Percentiles rank a stretch among this genome's conserved stretches.
These are phyloP conservation scores for Tenebrosternarchus preto DNA, from an alignment of 2,113 vertebrate genomes.

Conservation along the genomic window DNA sequence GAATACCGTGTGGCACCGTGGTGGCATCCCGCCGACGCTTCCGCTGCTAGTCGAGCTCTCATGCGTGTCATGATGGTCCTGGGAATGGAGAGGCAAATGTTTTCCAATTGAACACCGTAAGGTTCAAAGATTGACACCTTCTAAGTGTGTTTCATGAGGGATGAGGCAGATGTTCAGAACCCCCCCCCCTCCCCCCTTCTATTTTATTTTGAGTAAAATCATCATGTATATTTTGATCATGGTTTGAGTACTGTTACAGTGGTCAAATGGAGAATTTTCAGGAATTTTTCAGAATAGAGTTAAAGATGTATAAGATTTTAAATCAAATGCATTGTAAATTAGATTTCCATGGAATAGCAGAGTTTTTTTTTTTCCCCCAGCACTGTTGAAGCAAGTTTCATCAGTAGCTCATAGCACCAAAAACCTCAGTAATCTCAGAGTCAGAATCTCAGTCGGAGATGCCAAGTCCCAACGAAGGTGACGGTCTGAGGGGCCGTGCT, in stretches of 20 bases:
- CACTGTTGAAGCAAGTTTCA: no score
- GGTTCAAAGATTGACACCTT: background rate
- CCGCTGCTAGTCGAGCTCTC: background rate
- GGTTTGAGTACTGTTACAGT: background rate
- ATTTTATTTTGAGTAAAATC: background rate
- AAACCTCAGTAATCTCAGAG: no score
- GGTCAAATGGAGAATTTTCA: background rate
- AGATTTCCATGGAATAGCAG: no score
- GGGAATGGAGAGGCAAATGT: background rate
- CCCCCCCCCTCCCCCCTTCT: background rate
- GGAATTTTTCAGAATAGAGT: background rate
- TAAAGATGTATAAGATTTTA: background rate
- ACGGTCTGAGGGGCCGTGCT: no score
- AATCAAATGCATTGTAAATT: no score
- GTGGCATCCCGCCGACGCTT: conserved; percentile 25
- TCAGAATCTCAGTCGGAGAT: no score
- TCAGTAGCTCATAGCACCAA: no score
- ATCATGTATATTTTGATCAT: background rate
- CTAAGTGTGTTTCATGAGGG: background rate
- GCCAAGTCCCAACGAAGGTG: no score
- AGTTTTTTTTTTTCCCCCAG: no score
- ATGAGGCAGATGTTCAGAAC: background rate
- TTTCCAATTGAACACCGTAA: background rate
- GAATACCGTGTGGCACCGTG: background rate
- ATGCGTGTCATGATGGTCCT: background rate